Percentiles rank a stretch among this genome's conserved stretches.
Conservation (phyloP, 2,888 invertebrate species). For the Ophion ellenae region DNA sequence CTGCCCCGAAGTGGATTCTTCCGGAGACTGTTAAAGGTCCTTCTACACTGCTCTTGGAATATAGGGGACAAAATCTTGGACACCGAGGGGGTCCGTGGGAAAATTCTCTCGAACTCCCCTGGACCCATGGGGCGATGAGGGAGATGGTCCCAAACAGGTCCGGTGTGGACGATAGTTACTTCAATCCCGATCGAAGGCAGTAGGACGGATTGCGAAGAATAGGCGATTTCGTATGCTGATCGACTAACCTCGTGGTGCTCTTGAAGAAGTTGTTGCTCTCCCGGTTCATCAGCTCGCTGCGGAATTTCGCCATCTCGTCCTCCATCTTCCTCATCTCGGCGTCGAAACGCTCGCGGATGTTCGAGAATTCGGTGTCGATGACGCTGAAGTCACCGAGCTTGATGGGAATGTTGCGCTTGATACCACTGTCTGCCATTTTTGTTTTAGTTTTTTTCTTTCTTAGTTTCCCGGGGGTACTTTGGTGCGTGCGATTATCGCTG, state of each 20-base stretch:
- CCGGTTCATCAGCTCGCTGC: constrained; percentile 96
- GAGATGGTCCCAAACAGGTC: too few species aligned
- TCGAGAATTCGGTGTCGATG: constrained; percentile 98
- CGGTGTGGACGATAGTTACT: background rate
- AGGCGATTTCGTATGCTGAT: background rate
- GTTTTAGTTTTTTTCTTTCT: constrained; percentile 21
- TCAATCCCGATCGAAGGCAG: background rate
- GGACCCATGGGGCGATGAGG: too few species aligned
- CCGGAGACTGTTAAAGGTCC: background rate
- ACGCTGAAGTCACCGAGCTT: constrained; percentile 97
- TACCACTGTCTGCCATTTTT: constrained; percentile 92
- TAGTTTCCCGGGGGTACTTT: constrained; percentile 4
- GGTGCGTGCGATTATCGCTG: background rate
- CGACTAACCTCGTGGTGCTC: constrained; percentile 91
- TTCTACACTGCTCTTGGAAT: too few species aligned
- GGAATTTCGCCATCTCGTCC: constrained; percentile 98
- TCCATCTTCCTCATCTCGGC: constrained; percentile 99
- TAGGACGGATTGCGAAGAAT: background rate
- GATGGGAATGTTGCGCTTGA: constrained; percentile 95
- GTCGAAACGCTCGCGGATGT: constrained; percentile 97
- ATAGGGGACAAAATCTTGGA: background rate
- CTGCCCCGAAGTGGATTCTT: background rate
- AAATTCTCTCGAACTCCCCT: background rate
- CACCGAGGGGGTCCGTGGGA: background rate
- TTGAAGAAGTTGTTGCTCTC: constrained; percentile 96